Percentiles rank a stretch among this genome's conserved stretches.
phyloP scores from a whole-genome alignment of 2,113 vertebrate genomes.

The Fregata magnificens region DNA sequence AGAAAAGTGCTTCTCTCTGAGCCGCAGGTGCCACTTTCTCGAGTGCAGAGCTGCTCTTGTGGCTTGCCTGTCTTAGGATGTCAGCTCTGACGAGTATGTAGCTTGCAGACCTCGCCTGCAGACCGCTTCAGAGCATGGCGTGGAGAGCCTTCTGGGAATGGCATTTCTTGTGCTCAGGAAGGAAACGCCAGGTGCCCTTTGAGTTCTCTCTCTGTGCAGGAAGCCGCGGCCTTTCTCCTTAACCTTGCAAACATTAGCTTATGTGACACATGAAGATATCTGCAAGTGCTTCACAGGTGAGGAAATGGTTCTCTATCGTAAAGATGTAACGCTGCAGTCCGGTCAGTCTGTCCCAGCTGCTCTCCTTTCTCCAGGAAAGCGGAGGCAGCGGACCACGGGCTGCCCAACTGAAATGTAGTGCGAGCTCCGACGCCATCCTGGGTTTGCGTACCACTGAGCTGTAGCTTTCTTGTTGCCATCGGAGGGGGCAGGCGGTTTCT shows the following conservation, averaged over 20 bases:
- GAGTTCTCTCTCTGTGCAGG: neutral
- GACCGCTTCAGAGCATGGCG: neutral
- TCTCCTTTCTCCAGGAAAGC: neutral
- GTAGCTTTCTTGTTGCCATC: neutral
- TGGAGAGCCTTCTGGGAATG: neutral
- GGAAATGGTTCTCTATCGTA: neutral
- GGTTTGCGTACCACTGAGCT: neutral
- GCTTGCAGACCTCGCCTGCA: neutral
- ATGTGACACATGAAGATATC: slow-evolving; percentile 95
- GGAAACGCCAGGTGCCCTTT: neutral
- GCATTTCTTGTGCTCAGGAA: neutral
- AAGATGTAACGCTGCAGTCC: neutral
- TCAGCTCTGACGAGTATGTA: neutral
- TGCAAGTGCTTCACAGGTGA: slow-evolving; percentile 96
- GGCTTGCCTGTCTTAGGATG: neutral
- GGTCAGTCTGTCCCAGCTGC: neutral
- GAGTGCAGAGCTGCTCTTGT: neutral
- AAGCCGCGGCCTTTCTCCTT: slow-evolving; percentile 74
- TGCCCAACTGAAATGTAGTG: neutral
- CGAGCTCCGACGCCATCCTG: neutral
- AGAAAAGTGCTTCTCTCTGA: neutral
- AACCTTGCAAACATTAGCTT: slow-evolving; percentile 88
- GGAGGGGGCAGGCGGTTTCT: neutral
- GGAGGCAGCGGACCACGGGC: neutral
- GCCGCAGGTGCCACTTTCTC: neutral